A percentile compares a stretch with the other conserved stretches of the same genome.
phyloP scores from a whole-genome alignment of 2,888 invertebrate genomes.

The Neoitamus cyanurus region DNA sequence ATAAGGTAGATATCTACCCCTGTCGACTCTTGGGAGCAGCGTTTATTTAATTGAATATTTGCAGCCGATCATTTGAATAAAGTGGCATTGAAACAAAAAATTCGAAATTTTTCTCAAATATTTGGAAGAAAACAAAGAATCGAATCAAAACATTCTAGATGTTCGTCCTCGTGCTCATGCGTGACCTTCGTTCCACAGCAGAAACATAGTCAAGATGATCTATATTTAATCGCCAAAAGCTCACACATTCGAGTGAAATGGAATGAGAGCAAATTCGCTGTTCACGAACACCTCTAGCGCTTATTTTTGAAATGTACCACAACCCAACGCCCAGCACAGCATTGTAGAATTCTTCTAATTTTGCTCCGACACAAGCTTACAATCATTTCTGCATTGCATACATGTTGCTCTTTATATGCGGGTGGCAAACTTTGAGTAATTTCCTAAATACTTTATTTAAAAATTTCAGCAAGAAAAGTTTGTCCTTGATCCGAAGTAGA shows the following conservation, averaged over 20 bases:
- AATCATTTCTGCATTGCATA: background rate
- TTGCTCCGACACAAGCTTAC: background rate
- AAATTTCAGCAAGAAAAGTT: background rate
- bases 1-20: too few species aligned
- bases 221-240: background rate
- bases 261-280: background rate
- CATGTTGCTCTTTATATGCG: background rate
- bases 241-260: background rate
- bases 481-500: background rate
- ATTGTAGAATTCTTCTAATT: background rate
- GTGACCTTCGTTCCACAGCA: slow-evolving; percentile 5
- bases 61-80: background rate
- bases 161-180: background rate
- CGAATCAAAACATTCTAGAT: background rate
- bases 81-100: background rate
- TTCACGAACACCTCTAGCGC: background rate
- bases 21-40: too few species aligned
- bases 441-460: background rate
- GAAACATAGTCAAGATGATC: background rate
- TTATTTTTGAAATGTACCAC: slow-evolving; percentile 27
- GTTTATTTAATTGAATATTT: too few species aligned
- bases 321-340: background rate
- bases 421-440: background rate
- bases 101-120: background rate
- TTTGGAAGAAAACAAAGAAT: background rate